Base-by-base conservation (phyloP, 2,113 vertebrate genomes). In the Chauna torquata region DNA sequence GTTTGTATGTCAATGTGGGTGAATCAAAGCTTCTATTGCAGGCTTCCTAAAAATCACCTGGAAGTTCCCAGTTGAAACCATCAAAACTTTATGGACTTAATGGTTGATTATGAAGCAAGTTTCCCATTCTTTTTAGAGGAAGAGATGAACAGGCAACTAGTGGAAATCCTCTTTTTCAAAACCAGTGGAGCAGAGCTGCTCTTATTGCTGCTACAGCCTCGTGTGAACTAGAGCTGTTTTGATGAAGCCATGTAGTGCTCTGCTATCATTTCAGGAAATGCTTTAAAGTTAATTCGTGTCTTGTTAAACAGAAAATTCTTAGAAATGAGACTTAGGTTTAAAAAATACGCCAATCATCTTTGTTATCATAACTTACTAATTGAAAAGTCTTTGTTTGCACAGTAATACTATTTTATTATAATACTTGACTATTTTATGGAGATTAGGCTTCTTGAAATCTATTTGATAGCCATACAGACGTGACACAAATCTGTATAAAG, bases 291-390 rank as follows among this genome's bases (percentile, higher is more conserved):
- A 22, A 13, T 70, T 62, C 32, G 36, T 82, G 38, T 55, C 47
- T 64, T 38, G 18, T 59, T 82, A 54, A 92, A 65, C 28, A 58
- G 82, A 69, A 69, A 77, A 52, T 66, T 88, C 40, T 58, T 50
- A 45, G 30, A 80, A 81, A 22, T 68, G 54, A 94, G 22, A 38
- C 27, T 58, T 82, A 2, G 5, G 12, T 69, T 64, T 80, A 90
- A 93, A 85, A 64, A 5, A 23, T 0, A 0, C 2, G 12, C 4
- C 34, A 23, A 1, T 90, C 7, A 4, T 59, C 6, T 61, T 0
- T 66, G 42, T 40, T 40, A 38, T 59, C 20, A 0, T 28, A 54
- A 78, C 2, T 62, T 93, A 28, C 6, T 70, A 38, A 59, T 15
- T 27, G 54, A 70, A 45, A 49, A 83, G 9, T 77, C 54, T 9